Evolutionary conservation across 2,797 vertebrate genomes (phyloP), one percentile per base, ranked within the genome.

Genomic region (Danio albolineatus): DNA sequence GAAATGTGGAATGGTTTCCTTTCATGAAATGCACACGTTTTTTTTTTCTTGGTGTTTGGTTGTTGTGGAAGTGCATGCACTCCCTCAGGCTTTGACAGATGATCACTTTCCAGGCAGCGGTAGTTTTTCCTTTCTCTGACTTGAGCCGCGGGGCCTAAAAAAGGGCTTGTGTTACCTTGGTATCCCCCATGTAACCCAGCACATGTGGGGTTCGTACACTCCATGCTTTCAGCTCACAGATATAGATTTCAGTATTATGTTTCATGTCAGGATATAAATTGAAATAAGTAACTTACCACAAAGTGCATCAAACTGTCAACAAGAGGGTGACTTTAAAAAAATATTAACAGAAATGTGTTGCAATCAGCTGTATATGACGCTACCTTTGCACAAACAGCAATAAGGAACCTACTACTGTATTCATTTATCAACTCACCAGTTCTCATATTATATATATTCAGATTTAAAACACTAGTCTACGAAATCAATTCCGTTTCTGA

Each of bases 81-180:
- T 41, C 53, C 69, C 69, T 61, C 61, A 8, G n/a, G 69, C 51
- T 38, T 21, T 61, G 62, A 76, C 65, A 57, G 80, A 60, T 57
- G 66, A 82, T 82, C 72, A 61, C 44, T 67, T 70, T 61, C 54
- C 43, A 41, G 17, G 41, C 62, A 48, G 79, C 19, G 53, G n/a
- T 46, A 10, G 3, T 73, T 49, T 48, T 62, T 66, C 21, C n/a
- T 67, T 56, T 78, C 72, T 81, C 65, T 77, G 49, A 65, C n/a
- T 62, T 53, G 17, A 46, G 61, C 7, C 6, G 14, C 76, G 74
- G 59, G 61, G 61, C 49, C 61, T 65, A 54, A 65, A 39, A 44
- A 74, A 62, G 61, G 49, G 38, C 19, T 76, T 54, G 49, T n/a
- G 61, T 56, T 76, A 62, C 59, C 57, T 62, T 74, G 44, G 16